Percentiles rank a stretch among this genome's conserved stretches.
Evolutionary conservation across 2,888 invertebrate genomes (phyloP).

Genomic region (Ischnus inquisitorius): DNA sequence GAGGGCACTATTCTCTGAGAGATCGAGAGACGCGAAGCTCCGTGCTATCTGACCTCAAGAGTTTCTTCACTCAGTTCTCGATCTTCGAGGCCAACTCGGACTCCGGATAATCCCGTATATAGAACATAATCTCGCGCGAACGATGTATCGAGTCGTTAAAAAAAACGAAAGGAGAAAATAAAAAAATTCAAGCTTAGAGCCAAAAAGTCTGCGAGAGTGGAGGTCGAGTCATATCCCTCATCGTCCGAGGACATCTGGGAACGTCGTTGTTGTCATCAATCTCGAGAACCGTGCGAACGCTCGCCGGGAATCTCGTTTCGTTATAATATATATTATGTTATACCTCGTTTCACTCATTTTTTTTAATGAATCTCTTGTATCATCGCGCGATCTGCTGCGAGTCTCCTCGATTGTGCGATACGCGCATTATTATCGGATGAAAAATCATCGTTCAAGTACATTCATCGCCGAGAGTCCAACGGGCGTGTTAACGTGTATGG

Average conservation of each 20-base stretch:
- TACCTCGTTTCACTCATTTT: background rate
- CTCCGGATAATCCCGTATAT: background rate
- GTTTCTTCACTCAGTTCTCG: constrained; percentile 32
- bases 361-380: constrained; percentile 30
- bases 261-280: constrained; percentile 31
- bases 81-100: constrained; percentile 13
- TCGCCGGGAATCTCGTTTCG: constrained; percentile 3
- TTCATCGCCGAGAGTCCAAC: constrained; percentile 23
- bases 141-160: background rate
- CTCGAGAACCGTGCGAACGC: constrained; percentile 23
- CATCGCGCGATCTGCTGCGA: constrained; percentile 11
- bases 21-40: background rate
- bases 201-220: background rate
- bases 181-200: background rate
- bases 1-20: constrained; percentile 4
- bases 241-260: constrained; percentile 41
- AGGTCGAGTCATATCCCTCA: constrained; percentile 47
- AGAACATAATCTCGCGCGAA: background rate
- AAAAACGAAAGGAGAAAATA: background rate
- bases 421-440: constrained; percentile 18
- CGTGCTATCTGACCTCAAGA: constrained; percentile 36
- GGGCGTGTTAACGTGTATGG: background rate
- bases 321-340: background rate
- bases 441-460: constrained; percentile 22
- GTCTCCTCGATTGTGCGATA: constrained; percentile 21